phyloP scores from a whole-genome alignment of 2,888 invertebrate species.

The Drosophila affinis region DNA sequence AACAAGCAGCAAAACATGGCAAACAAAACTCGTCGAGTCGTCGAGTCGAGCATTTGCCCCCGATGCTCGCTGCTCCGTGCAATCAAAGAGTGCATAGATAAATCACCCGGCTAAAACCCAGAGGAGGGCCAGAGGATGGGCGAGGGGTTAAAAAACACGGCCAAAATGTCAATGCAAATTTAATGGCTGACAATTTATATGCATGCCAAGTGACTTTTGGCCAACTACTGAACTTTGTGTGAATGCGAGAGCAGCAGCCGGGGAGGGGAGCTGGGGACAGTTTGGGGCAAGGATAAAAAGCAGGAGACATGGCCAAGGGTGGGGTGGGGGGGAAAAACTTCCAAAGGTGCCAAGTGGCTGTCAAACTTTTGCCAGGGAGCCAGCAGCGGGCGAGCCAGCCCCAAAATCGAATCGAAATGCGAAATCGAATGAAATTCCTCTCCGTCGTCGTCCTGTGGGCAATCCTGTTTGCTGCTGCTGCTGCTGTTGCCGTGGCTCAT shows the following conservation, averaged over 20 bases:
- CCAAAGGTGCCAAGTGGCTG: slow-evolving; percentile 78
- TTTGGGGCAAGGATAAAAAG: slow-evolving; percentile 31
- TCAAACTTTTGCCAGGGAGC: slow-evolving; percentile 65
- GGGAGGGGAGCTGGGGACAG: slow-evolving; percentile 35
- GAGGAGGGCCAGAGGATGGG: slow-evolving; percentile 9
- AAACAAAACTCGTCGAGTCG: slow-evolving; percentile 58
- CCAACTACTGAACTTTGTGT: slow-evolving; percentile 74
- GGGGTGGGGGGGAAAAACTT: slow-evolving; percentile 70
- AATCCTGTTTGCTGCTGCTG: slow-evolving; percentile 33
- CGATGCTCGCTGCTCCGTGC: slow-evolving; percentile 54
- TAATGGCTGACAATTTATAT: slow-evolving; percentile 79
- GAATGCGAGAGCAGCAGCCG: slow-evolving; percentile 35
- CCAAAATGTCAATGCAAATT: slow-evolving; percentile 79
- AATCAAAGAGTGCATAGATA: slow-evolving; percentile 77
- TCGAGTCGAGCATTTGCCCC: slow-evolving; percentile 32
- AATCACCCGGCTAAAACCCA: slow-evolving; percentile 73
- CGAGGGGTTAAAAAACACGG: slow-evolving; percentile 50
- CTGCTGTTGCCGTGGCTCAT: slow-evolving; percentile 58
- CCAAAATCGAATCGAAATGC: slow-evolving; percentile 63
- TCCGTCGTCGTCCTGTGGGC: slow-evolving; percentile 14
- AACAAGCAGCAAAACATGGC: slow-evolving; percentile 73
- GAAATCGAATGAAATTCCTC: slow-evolving; percentile 58
- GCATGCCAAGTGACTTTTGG: slow-evolving; percentile 80
- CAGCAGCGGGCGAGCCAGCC: slow-evolving; percentile 3
- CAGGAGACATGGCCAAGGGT: slow-evolving; percentile 7